Conservation (phyloP, 2,797 vertebrate species). For the Paramormyrops hopkinsi region DNA sequence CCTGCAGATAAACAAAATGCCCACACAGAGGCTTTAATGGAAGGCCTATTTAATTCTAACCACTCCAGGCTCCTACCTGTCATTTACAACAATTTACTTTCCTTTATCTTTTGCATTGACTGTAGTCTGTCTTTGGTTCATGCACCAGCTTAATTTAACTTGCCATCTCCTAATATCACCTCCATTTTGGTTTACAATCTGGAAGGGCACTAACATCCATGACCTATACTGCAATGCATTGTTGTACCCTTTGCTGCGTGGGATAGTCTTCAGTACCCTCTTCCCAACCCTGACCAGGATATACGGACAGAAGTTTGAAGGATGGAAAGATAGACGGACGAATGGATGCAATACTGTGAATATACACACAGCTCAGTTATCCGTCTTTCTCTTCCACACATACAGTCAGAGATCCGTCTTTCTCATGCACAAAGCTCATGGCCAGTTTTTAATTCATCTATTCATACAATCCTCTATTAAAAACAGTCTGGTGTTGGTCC, state of each 20-base stretch:
- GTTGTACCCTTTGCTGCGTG: background rate
- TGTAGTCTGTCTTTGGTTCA: background rate
- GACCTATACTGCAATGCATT: background rate
- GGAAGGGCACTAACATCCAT: background rate
- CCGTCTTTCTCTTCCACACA: background rate
- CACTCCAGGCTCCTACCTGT: background rate
- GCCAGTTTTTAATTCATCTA: constrained; percentile 57
- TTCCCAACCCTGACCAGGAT: background rate
- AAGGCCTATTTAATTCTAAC: background rate
- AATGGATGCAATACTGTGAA: background rate
- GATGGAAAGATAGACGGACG: background rate
- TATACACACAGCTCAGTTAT: background rate
- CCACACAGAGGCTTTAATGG: background rate
- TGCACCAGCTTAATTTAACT: background rate
- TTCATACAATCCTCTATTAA: constrained; percentile 74
- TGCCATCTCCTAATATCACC: background rate
- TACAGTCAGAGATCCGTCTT: background rate
- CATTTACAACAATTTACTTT: background rate
- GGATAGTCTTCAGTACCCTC: background rate
- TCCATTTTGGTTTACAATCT: background rate
- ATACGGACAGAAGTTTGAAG: background rate
- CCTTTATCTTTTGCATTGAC: background rate
- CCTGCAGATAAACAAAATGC: background rate
- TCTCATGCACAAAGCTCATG: constrained; percentile 1
- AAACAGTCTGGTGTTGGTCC: constrained; percentile 65